Base-by-base conservation (phyloP, 2,888 invertebrate species). In the Incurvaria masculella region DNA sequence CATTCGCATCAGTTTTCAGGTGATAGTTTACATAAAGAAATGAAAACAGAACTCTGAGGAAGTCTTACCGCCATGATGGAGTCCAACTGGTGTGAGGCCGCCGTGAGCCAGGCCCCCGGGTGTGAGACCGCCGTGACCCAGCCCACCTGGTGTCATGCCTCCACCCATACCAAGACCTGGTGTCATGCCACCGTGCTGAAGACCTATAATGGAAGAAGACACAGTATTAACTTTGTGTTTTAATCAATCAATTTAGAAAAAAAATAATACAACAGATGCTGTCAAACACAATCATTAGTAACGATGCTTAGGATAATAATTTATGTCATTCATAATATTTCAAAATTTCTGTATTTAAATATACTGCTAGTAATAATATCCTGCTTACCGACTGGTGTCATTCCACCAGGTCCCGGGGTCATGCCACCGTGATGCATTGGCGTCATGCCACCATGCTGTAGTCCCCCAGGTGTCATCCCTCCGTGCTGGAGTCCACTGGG, bases 41-140 rank as follows among this genome's bases (percentile, higher is more conserved):
- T n/a, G n/a, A n/a, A n/a, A 47, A 44, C 49, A 56, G 1, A 62
- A 49, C 2, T 51, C 56, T 5, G 50, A 55, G 4, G 56, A 56
- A 8, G 58, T 55, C 56, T 60, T 53, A 3, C 67, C 64, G n/a
- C 70, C 73, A 47, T 76, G 72, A 38, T 67, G 68, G 2, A 70
- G 45, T 1, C 63, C 65, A 0, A 53, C 62, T 0, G 70, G 68
- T 8, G 69, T 80, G 67, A 81, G 69, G 8, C 79, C 73, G 1
- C 80, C 79, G 50, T 79, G 79, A 49, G 69, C 61, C 38, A 75
- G 55, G 26, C 66, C 59, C 2, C 66, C 69, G 1, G 74, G 69
- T 39, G 73, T 71, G 49, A 71, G 52, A 8, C 61, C 61, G 4
- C 64, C 60, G 45, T 63, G 63, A 2, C 48, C 63, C 19, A 62